These are phyloP conservation scores for Musca domestica DNA, from an alignment of 1,140 invertebrate species.

Conservation along the genomic window DNA sequence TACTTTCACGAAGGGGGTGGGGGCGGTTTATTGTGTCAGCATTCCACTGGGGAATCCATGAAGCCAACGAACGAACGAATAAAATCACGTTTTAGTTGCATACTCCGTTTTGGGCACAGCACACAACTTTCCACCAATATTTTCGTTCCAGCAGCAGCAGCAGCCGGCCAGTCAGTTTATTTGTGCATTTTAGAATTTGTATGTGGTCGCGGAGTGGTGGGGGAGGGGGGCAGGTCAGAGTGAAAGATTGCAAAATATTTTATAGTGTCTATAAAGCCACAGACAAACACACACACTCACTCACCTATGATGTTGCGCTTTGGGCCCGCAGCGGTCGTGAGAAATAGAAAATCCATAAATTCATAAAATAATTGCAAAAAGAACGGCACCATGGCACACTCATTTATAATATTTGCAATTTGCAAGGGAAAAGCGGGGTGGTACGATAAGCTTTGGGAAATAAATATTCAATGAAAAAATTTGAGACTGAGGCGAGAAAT, in stretches of 20 bases:
- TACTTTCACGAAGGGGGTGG: neutral
- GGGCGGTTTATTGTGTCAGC: too few relatives aligned
- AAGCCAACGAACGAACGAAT: neutral
- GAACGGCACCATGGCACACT: neutral
- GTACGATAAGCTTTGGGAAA: neutral
- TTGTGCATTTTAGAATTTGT: constrained; percentile 3
- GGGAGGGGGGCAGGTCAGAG: neutral
- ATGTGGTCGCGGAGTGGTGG: neutral
- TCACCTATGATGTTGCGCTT: neutral
- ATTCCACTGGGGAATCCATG: neutral
- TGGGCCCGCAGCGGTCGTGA: neutral
- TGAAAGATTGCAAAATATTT: constrained; percentile 21
- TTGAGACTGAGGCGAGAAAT: too few relatives aligned
- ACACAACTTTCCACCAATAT: too few relatives aligned
- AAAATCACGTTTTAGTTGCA: neutral
- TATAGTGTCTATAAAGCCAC: constrained; percentile 16
- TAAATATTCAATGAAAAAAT: too few relatives aligned
- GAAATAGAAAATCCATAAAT: constrained; percentile 33
- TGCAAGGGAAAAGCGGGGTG: neutral
- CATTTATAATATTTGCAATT: neutral
- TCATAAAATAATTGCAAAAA: constrained; percentile 28
- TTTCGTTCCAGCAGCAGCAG: too few relatives aligned
- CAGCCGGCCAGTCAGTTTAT: constrained; percentile 1
- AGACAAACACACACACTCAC: neutral
- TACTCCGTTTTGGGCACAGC: neutral